Base-by-base conservation (phyloP, 2,113 vertebrate genomes). In the human (Homo sapiens) region DNA sequence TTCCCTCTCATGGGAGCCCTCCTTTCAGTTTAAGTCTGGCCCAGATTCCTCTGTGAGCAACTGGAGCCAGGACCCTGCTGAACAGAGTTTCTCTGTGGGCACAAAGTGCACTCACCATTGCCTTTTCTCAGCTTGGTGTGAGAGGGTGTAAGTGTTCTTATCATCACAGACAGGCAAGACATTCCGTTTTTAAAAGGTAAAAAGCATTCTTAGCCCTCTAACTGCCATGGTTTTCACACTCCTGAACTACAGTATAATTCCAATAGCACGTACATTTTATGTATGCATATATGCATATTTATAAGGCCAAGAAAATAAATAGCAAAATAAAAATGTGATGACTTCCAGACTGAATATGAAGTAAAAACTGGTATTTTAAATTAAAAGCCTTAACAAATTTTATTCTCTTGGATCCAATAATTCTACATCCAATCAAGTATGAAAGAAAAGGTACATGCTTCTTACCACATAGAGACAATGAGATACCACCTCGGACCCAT, bases 101-200 rank as follows among this genome's bases (percentile, higher is more conserved):
- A 0, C 2, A 23, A n/a, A 43, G 50, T 2, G 5, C 61, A 14
- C 38, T 13, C 2, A 8, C 1, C 5, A 27, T 10, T 30, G 32
- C 32, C 57, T 17, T 38, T 40, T 17, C 59, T 40, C 23, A 6
- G 85, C 80, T 72, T 45, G 10, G 2, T 4, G 12, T 0, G 38
- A 32, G 61, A 18, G 6, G 4, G 5, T 76, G 64, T 2, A 2
- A 6, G 22, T 0, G 10, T 4, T 30, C 64, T 86, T 5, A 35
- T 1, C 11, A 0, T 76, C 30, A 1, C 0, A 0, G 9, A 18
- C 7, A 25, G 78, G 83, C 5, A 8, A 73, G 66, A 30, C 10
- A 55, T 55, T 55, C 52, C 52, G 20, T 55, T 59, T 40, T 43
- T 27, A 82, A 27, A 23, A 55, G 25, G 32, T 20, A 52, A 79